Conservation (phyloP, 1,140 invertebrate species). For the Bombus balteatus region DNA sequence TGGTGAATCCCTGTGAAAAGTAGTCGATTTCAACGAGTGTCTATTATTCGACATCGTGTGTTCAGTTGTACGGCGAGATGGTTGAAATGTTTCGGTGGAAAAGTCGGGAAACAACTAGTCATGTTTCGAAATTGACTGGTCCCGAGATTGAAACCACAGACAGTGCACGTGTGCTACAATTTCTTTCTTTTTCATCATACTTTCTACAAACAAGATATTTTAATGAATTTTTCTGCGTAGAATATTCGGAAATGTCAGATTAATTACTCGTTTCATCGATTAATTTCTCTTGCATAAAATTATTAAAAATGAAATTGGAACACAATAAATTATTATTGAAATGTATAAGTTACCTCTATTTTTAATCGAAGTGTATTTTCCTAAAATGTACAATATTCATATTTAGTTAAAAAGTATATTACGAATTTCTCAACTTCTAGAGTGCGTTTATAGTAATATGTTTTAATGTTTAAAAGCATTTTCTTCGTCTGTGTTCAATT, state of each 20-base stretch:
- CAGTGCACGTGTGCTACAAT: not conserved
- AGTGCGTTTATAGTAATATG: too few relatives aligned
- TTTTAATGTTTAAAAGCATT: too few relatives aligned
- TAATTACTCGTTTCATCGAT: not conserved
- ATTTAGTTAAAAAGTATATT: too few relatives aligned
- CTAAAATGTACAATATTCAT: too few relatives aligned
- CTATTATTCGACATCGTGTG: not conserved
- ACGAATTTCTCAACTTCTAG: too few relatives aligned
- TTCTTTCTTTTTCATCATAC: not conserved
- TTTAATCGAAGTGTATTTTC: too few relatives aligned
- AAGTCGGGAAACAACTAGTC: not conserved
- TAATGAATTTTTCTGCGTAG: not conserved
- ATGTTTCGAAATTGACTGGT: constrained; percentile 10
- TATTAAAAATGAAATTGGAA: too few relatives aligned
- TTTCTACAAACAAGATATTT: not conserved
- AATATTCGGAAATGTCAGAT: not conserved
- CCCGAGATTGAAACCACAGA: not conserved
- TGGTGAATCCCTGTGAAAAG: not conserved
- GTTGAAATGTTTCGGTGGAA: not conserved
- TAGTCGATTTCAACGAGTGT: not conserved
- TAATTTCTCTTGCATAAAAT: not conserved
- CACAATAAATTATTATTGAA: too few relatives aligned
- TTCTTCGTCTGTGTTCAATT: too few relatives aligned
- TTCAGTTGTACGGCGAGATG: not conserved
- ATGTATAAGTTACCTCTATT: too few relatives aligned